Base-by-base conservation (phyloP, 1,140 invertebrate species). In the Battus philenor region DNA sequence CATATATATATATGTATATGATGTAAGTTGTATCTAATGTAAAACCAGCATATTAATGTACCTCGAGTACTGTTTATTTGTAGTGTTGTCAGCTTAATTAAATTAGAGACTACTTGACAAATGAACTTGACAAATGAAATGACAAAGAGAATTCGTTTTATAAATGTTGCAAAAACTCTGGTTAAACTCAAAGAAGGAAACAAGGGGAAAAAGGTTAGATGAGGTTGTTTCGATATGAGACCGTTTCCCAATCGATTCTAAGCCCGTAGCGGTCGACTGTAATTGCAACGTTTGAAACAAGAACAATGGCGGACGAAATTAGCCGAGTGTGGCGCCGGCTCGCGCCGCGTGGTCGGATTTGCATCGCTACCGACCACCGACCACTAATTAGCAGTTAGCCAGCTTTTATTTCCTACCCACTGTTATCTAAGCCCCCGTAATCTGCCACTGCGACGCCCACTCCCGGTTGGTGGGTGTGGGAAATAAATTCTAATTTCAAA, bases 341-440 rank as follows among this genome's bases (percentile, higher is more conserved):
- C 45, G 50, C 50, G 44, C 11, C 10, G 46, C 43, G 18, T 44
- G 55, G 46, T 54, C 51, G 45, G 51, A 59, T 54, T 59, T 54
- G 52, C 56, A 59, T 59, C 47, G 39, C 33, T 38, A 33, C 47
- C 31, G 38, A 2, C 47, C 50, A 27, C 38, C 33, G 47, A 48
- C 47, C 51, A 51, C 48, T 51, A 55, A 54, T 59, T 59, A 59
- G 51, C 45, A 34, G 34, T 38, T 38, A 38, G 36, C 6, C 34
- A 44, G 45, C 41, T 59, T 59, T 59, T 59, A 49, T 59, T 51
- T 59, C 52, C 49, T 17, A 24, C 44, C 45, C 24, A 41, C 36
- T 33, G 39, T 51, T 59, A 55, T 59, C 56, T 59, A 51, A 55
- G 45, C 51, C 32, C 43, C 41, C 43, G 56, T 59, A 47, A 59